Conservation (phyloP, 2,113 vertebrate species). For the Sprattus sprattus region DNA sequence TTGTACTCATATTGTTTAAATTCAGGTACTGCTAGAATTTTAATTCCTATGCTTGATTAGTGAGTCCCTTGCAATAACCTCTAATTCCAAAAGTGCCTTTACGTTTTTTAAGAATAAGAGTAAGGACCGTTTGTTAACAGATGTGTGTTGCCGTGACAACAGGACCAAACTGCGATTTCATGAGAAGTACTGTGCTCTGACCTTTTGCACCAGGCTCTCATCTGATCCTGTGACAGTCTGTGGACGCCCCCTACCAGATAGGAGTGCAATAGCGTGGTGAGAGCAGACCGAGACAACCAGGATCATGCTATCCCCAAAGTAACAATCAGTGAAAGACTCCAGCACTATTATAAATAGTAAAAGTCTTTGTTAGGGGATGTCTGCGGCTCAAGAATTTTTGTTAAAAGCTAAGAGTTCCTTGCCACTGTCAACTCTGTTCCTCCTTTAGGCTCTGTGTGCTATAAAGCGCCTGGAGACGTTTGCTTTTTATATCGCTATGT, state of each 20-base stretch:
- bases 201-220: neutral
- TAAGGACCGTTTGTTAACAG: neutral
- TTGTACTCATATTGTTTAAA: neutral
- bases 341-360: too few relatives aligned
- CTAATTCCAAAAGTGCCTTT: conserved; percentile 3
- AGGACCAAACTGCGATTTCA: neutral
- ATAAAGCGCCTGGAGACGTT: too few relatives aligned
- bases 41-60: neutral
- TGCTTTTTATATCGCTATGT: too few relatives aligned
- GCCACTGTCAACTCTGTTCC: too few relatives aligned
- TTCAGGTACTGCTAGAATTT: neutral
- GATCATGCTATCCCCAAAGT: neutral
- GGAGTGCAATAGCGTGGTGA: too few relatives aligned
- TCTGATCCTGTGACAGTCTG: neutral
- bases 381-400: too few relatives aligned
- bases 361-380: too few relatives aligned
- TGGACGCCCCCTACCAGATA: neutral
- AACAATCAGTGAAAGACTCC: neutral
- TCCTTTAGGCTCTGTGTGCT: too few relatives aligned
- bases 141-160: neutral
- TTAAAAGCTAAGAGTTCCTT: too few relatives aligned
- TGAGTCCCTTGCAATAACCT: neutral
- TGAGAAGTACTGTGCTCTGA: neutral
- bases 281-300: too few relatives aligned
- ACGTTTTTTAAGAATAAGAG: neutral